Evolutionary conservation across 2,888 invertebrate genomes (phyloP).

Genomic region (Yponomeuta cagnagella): DNA sequence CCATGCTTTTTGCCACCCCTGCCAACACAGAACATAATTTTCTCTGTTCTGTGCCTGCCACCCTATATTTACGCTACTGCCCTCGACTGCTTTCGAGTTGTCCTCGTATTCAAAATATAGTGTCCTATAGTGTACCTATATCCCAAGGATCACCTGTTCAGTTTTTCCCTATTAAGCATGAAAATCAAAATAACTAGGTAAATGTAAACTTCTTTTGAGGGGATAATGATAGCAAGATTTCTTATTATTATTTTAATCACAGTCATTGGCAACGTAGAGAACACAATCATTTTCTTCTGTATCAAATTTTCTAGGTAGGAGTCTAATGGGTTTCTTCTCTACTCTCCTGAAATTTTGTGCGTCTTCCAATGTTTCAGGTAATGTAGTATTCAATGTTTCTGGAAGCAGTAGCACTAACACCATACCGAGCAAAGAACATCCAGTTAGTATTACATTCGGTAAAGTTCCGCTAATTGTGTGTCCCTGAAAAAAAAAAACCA

Average conservation of each 20-base stretch:
- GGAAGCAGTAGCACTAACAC: slow-evolving; percentile 72
- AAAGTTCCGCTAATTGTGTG: slow-evolving; percentile 35
- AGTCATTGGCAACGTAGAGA: neutral
- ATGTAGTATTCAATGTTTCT: slow-evolving; percentile 77
- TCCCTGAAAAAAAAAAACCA: slow-evolving; percentile 40
- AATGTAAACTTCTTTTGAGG: too few relatives aligned
- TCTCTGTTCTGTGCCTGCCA: too few relatives aligned
- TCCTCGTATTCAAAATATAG: too few relatives aligned
- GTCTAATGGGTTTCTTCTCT: slow-evolving; percentile 28
- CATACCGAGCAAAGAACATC: slow-evolving; percentile 58
- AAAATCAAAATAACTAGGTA: too few relatives aligned
- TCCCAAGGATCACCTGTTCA: too few relatives aligned
- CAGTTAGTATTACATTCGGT: slow-evolving; percentile 39
- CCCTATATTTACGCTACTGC: too few relatives aligned
- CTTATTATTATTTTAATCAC: neutral
- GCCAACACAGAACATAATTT: too few relatives aligned
- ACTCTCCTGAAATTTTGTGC: slow-evolving; percentile 73
- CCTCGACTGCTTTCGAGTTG: too few relatives aligned
- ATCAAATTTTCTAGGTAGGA: neutral
- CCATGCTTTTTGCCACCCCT: too few relatives aligned
- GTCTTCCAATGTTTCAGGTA: slow-evolving; percentile 80
- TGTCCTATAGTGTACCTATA: too few relatives aligned
- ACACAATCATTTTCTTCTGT: slow-evolving; percentile 21
- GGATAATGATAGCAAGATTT: neutral
- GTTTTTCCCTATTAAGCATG: too few relatives aligned